phyloP scores from a whole-genome alignment of 92 coral and sea anemone species.

The Bergia sp. region DNA sequence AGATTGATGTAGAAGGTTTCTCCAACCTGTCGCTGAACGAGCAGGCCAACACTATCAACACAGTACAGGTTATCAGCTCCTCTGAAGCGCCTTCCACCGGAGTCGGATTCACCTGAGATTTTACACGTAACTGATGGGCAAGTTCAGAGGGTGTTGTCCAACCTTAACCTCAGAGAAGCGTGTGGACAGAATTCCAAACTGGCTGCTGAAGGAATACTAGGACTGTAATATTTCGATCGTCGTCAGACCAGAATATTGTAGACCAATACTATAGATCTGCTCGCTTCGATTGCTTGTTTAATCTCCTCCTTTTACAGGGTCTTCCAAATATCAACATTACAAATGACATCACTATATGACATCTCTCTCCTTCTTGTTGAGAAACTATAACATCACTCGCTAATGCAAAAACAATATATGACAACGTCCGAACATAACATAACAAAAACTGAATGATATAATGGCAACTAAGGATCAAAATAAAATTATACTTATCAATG shows the following conservation, averaged over 20 bases:
- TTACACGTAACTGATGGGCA: no score
- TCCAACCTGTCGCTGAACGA: no score
- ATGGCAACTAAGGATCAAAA: background rate
- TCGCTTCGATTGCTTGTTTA: background rate
- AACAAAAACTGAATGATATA: conserved; percentile 7
- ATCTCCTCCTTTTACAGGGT: background rate
- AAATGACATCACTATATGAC: background rate
- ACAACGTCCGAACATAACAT: conserved; percentile 2
- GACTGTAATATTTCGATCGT: conserved; percentile 1
- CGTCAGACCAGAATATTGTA: background rate
- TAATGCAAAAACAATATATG: background rate
- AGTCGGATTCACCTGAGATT: no score
- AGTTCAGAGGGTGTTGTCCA: no score
- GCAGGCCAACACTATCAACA: no score
- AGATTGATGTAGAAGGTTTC: no score
- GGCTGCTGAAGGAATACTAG: no score
- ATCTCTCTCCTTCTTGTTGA: conserved; percentile 1
- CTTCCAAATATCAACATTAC: conserved; percentile 6
- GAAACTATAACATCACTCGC: background rate
- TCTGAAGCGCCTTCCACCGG: no score
- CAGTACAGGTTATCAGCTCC: no score
- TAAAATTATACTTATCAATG: background rate
- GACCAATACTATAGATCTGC: background rate
- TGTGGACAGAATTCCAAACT: no score
- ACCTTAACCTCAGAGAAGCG: no score